phyloP scores from a whole-genome alignment of 2,113 vertebrate species.

The Apus apus region DNA sequence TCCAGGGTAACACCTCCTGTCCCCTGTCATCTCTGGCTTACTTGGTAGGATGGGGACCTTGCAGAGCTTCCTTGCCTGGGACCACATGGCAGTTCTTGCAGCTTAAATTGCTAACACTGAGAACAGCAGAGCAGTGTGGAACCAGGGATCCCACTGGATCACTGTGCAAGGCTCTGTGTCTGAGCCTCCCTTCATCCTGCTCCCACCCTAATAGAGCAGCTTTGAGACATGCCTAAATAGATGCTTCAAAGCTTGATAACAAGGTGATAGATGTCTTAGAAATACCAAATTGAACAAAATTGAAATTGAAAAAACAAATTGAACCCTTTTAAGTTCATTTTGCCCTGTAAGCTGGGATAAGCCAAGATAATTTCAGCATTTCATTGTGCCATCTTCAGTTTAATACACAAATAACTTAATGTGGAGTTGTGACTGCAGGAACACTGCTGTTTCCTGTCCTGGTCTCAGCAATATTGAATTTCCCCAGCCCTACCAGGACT shows the following conservation, averaged over 20 bases:
- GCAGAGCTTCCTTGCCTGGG: background rate
- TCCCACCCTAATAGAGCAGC: background rate
- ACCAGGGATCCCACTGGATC: background rate
- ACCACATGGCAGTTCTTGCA: background rate
- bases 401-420: constrained; percentile 55
- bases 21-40: background rate
- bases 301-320: too few species aligned
- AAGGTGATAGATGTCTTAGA: background rate
- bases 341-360: background rate
- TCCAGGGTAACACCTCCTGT: background rate
- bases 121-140: accelerated
- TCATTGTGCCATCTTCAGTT: constrained; percentile 44
- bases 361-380: background rate
- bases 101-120: background rate
- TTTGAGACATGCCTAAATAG: background rate
- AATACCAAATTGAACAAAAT: background rate
- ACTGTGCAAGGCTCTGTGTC: background rate
- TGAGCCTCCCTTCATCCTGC: background rate
- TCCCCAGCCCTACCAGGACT: constrained; percentile 14
- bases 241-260: background rate
- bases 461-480: constrained; percentile 69
- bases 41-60: accelerated
- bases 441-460: constrained; percentile 62
- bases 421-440: constrained; percentile 46
- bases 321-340: background rate